These are phyloP conservation scores for Cyanoderma ruficeps DNA, from an alignment of 2,113 vertebrate genomes.

Conservation along the genomic window DNA sequence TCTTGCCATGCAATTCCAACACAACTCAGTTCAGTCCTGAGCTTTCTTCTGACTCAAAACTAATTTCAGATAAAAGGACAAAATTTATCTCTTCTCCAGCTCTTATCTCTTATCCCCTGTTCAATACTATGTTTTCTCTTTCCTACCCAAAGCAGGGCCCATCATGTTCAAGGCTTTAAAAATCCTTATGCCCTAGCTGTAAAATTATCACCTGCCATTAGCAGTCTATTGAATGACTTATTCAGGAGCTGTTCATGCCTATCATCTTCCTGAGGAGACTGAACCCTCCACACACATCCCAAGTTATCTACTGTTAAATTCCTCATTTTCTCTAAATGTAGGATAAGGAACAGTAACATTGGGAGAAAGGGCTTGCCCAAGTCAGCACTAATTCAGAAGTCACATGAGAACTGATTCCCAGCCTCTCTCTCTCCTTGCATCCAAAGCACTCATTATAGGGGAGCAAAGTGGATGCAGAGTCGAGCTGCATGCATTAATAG, in stretches of 20 bases:
- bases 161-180: neutral
- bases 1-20: neutral
- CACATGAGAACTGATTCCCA: neutral
- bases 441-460: neutral
- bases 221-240: neutral
- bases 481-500: neutral
- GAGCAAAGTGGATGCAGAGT: neutral
- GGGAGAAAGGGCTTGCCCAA: neutral
- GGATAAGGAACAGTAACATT: neutral
- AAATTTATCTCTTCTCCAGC: neutral
- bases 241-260: fast-evolving
- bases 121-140: neutral
- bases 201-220: neutral
- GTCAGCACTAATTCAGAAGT: neutral
- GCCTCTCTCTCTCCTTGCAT: neutral
- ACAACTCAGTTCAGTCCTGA: neutral
- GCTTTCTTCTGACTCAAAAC: neutral
- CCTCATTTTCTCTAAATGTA: neutral
- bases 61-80: neutral
- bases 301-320: neutral
- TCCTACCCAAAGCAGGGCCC: neutral
- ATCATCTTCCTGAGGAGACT: neutral
- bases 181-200: neutral
- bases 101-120: neutral
- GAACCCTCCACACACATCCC: neutral